A percentile compares a stretch with the other conserved stretches of the same genome.
phyloP scores from a whole-genome alignment of 2,797 vertebrate species.

The Botia kubotai region DNA sequence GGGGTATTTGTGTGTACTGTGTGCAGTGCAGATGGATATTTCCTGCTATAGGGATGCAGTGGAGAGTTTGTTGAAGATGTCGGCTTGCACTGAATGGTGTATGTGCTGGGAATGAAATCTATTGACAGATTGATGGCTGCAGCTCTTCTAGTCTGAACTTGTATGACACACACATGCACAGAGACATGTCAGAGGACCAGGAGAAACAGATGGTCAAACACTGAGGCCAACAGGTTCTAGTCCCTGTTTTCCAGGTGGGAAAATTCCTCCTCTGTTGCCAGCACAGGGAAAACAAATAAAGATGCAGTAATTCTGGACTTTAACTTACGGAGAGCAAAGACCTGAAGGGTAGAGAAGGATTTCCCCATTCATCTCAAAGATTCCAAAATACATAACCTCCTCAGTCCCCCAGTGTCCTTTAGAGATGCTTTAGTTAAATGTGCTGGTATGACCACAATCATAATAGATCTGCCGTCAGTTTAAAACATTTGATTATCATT shows the following conservation, averaged over 20 bases:
- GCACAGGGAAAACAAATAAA: constrained; percentile 62
- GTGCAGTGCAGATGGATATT: constrained; percentile 22
- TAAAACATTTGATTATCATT: too few relatives aligned
- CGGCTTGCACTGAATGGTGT: not conserved
- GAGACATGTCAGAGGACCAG: constrained; percentile 58
- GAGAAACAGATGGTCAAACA: constrained; percentile 77
- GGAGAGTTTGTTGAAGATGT: not conserved
- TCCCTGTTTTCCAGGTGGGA: constrained; percentile 75
- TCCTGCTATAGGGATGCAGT: constrained; percentile 21
- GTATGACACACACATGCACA: constrained; percentile 46
- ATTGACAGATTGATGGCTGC: constrained; percentile 27
- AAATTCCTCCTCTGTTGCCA: constrained; percentile 76
- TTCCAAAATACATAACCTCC: constrained; percentile 1
- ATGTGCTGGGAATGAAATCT: constrained; percentile 44
- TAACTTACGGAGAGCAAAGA: constrained; percentile 68
- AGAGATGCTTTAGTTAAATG: too few relatives aligned
- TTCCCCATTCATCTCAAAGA: not conserved
- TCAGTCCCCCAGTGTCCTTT: too few relatives aligned
- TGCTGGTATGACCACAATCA: too few relatives aligned
- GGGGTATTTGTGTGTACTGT: not conserved
- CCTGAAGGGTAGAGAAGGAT: not conserved
- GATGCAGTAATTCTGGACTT: constrained; percentile 71
- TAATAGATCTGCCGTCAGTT: too few relatives aligned
- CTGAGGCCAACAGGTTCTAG: constrained; percentile 75
- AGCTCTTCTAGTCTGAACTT: constrained; percentile 53